These are phyloP conservation scores for Argyrosomus regius DNA, from an alignment of 2,797 vertebrate species.

Conservation along the genomic window DNA sequence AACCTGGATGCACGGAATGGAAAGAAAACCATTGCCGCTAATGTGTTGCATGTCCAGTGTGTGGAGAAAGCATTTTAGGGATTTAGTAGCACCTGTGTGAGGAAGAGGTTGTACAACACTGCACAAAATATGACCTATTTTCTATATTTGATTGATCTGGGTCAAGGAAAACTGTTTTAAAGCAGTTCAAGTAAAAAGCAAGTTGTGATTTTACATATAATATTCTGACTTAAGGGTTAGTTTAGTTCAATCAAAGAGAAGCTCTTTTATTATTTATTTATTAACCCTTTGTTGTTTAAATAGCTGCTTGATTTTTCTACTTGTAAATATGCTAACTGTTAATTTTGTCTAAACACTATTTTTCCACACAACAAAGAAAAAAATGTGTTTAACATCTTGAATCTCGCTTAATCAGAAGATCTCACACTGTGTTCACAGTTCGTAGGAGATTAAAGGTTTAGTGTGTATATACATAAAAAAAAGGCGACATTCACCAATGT, in stretches of 20 bases:
- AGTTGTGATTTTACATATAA: not conserved
- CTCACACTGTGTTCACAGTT: not conserved
- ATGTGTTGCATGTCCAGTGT: slow-evolving; percentile 82
- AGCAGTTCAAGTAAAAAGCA: not conserved
- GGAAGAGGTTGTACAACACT: not conserved
- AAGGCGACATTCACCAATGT: not conserved
- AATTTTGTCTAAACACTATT: not conserved
- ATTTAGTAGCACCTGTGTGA: not conserved
- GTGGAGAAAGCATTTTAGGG: slow-evolving; percentile 34
- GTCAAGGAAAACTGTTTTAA: not conserved
- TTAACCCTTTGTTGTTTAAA: not conserved
- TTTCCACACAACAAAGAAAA: not conserved
- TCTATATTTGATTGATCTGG: not conserved
- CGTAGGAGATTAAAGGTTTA: not conserved
- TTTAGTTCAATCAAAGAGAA: not conserved
- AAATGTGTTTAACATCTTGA: not conserved
- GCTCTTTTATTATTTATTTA: not conserved
- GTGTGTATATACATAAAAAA: not conserved
- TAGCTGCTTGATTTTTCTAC: not conserved
- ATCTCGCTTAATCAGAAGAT: not conserved
- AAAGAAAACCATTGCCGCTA: slow-evolving; percentile 62
- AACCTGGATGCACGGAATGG: slow-evolving; percentile 86
- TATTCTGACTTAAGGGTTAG: no score
- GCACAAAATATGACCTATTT: not conserved
- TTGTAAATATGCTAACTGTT: not conserved